phyloP scores from a whole-genome alignment of 2,797 vertebrate genomes.

The Florisuga fusca region DNA sequence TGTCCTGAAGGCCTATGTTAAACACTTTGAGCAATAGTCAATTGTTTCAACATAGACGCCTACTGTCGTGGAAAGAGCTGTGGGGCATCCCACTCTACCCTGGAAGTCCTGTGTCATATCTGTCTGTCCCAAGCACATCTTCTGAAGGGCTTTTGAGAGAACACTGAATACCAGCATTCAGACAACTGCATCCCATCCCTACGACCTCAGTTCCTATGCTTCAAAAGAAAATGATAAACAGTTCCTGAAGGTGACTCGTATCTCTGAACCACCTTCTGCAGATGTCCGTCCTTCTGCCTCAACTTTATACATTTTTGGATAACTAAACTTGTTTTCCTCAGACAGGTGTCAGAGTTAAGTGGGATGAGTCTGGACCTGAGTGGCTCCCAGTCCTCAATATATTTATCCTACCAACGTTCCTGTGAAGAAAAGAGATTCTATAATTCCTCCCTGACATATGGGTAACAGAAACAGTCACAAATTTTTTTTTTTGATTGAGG shows the following conservation, averaged over 20 bases:
- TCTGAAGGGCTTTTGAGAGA: background rate
- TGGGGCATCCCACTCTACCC: background rate
- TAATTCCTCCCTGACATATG: conserved; percentile 52
- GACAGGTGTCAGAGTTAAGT: background rate
- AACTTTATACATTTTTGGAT: background rate
- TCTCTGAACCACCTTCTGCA: background rate
- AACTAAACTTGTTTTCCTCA: background rate
- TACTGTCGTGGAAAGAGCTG: background rate
- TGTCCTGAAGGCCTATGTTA: background rate
- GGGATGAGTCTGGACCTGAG: conserved; percentile 24
- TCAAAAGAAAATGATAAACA: background rate
- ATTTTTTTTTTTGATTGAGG: background rate
- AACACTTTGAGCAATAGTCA: background rate
- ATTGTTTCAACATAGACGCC: background rate
- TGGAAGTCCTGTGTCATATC: accelerated
- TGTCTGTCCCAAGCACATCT: background rate
- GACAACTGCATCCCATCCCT: background rate
- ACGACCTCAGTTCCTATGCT: background rate
- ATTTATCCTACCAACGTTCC: conserved; percentile 47
- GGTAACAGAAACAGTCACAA: conserved; percentile 17
- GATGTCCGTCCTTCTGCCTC: background rate
- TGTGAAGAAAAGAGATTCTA: conserved; percentile 41
- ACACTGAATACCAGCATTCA: background rate
- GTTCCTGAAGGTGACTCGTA: background rate
- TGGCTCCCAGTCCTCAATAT: background rate